A percentile compares a stretch with the other conserved stretches of the same genome.
Evolutionary conservation across 2,888 invertebrate species (phyloP).

Genomic region (Volucella inanis): DNA sequence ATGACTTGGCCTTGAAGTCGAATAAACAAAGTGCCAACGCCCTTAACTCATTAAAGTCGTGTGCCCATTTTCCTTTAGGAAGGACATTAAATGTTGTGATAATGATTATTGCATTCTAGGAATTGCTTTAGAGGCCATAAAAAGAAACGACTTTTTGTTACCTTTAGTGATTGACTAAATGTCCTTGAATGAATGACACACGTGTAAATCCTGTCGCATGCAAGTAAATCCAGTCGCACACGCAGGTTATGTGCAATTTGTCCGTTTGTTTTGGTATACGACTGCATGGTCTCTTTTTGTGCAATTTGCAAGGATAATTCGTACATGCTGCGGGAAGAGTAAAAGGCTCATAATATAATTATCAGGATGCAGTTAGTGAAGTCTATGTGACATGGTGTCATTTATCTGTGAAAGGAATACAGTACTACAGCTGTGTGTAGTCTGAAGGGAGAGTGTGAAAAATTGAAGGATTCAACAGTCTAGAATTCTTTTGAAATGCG

Average conservation of each 20-base stretch:
- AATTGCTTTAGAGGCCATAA: background rate
- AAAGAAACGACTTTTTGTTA: background rate
- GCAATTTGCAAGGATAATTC: conserved; percentile 52
- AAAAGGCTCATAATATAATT: conserved; percentile 56
- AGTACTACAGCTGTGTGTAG: background rate
- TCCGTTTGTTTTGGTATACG: background rate
- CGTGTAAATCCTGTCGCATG: conserved; percentile 9
- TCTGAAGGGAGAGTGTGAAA: conserved; percentile 42
- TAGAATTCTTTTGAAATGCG: conserved; percentile 38
- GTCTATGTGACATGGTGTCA: background rate
- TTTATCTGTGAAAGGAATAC: background rate
- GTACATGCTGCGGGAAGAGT: conserved; percentile 24
- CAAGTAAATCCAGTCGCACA: conserved; percentile 22
- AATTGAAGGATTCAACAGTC: conserved; percentile 14
- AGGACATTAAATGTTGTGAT: conserved; percentile 51
- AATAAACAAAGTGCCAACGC: conserved; percentile 10
- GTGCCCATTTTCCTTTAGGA: conserved; percentile 13
- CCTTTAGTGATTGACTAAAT: conserved; percentile 39
- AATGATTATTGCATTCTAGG: conserved; percentile 59
- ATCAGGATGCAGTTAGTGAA: conserved; percentile 46
- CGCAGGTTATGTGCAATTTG: conserved; percentile 54
- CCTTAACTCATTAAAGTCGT: conserved; percentile 37
- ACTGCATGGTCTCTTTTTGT: background rate
- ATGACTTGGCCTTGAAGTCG: conserved; percentile 32
- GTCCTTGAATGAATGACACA: conserved; percentile 47